Base-by-base conservation (phyloP, 2,888 invertebrate genomes). In the Pristionchus mayeri region DNA sequence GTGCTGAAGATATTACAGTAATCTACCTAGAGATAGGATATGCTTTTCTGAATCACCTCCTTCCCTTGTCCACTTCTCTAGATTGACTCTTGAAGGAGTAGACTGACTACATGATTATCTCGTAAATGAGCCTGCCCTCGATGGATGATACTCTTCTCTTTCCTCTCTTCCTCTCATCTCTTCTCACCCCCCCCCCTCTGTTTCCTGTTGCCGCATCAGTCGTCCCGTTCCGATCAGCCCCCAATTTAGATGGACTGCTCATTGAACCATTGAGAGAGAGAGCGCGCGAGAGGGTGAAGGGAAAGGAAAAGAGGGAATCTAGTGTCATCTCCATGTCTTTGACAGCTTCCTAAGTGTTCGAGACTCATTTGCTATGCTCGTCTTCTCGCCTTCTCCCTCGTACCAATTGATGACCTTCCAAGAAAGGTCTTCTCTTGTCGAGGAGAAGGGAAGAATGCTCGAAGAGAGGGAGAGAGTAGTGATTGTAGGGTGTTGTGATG, bases 11-110 rank as follows among this genome's bases (percentile, higher is more conserved):
- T 44, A 44, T 6, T 13, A 60, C 37, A 67, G 67, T 67, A 67
- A 16, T 40, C 37, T 37, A 4, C 1, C 37, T 4, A 16, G 60
- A 2, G 3, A 30, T 63, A 11, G n/a, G n/a, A n/a, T n/a, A n/a
- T n/a, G n/a, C n/a, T n/a, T n/a, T n/a, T n/a, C n/a, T 44, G 13
- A 9, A 44, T 67, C 37, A 21, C 37, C 37, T 48, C 16, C 76
- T 18, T 76, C 48, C 76, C 44, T 48, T 48, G 16, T 44, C 48
- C 76, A 48, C 71, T 71, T 76, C 40, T 48, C 44, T 0, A 1
- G 67, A 67, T 67, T 67, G 67, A 18, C 67, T 37, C 67, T 67
- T n/a, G 67, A 67, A 67, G n/a, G 11, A 37, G 54, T 13, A 44
- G 54, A 16, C 13, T 54, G 37, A 37, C 34, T 67, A 37, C 34